These are phyloP conservation scores for Opisthocomus hoazin DNA, from an alignment of 2,113 vertebrate genomes.

Conservation along the genomic window DNA sequence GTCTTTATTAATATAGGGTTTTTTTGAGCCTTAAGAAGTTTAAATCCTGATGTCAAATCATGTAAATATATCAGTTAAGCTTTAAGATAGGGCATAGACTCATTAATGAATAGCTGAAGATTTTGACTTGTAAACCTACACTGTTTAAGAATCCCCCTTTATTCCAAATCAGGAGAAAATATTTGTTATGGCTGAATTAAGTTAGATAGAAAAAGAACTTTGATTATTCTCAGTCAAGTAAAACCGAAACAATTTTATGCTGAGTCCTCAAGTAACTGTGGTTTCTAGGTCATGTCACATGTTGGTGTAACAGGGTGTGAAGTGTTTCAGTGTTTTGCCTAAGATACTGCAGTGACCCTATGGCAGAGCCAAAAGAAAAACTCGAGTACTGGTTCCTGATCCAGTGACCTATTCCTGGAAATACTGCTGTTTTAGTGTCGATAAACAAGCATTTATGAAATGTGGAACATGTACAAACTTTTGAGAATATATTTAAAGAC, in stretches of 20 bases:
- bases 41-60: background rate
- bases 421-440: background rate
- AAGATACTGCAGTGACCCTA: background rate
- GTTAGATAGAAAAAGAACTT: background rate
- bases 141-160: background rate
- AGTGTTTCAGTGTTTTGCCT: background rate
- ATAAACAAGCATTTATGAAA: background rate
- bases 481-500: background rate
- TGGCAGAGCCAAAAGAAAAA: background rate
- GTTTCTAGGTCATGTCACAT: background rate
- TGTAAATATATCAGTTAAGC: background rate
- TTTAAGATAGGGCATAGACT: background rate
- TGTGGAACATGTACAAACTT: background rate
- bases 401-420: background rate
- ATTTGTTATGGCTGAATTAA: background rate
- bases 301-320: background rate
- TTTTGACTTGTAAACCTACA: background rate
- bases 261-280: background rate
- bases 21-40: background rate
- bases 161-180: background rate
- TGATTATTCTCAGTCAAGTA: background rate
- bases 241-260: background rate
- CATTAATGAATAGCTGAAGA: background rate
- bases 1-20: slow-evolving; percentile 70
- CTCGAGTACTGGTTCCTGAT: background rate